phyloP scores from a whole-genome alignment of 92 coral and sea anemone species.

The Siderastrea siderea region DNA sequence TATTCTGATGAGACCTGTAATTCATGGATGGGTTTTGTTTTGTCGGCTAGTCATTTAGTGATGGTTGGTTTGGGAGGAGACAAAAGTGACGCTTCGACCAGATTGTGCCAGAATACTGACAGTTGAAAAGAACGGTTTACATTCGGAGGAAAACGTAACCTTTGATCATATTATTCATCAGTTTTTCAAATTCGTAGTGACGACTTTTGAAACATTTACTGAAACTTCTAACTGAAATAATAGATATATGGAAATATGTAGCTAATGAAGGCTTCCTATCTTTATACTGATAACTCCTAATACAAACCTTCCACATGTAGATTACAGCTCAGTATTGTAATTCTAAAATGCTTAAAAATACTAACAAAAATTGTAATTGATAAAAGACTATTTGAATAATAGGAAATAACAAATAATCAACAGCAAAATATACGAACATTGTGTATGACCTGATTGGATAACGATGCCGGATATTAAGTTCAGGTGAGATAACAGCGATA shows the following conservation, averaged over 20 bases:
- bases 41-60: neutral
- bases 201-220: too few species aligned
- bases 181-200: too few species aligned
- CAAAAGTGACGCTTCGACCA: too few species aligned
- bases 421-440: neutral
- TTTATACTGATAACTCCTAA: neutral
- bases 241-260: too few species aligned
- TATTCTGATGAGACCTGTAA: too few species aligned
- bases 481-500: constrained; percentile 5
- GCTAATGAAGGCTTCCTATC: too few species aligned
- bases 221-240: too few species aligned
- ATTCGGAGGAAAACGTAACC: too few species aligned
- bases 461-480: neutral
- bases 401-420: constrained; percentile 4
- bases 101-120: too few species aligned
- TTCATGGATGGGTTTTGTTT: neutral
- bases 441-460: constrained; percentile 20
- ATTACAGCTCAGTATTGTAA: neutral
- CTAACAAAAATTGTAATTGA: neutral
- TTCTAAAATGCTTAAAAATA: neutral
- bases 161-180: too few species aligned
- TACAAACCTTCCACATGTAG: neutral
- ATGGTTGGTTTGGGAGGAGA: neutral
- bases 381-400: neutral
- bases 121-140: too few species aligned